Evolutionary conservation across 2,797 vertebrate genomes (phyloP).

Genomic region (Alauda arvensis): DNA sequence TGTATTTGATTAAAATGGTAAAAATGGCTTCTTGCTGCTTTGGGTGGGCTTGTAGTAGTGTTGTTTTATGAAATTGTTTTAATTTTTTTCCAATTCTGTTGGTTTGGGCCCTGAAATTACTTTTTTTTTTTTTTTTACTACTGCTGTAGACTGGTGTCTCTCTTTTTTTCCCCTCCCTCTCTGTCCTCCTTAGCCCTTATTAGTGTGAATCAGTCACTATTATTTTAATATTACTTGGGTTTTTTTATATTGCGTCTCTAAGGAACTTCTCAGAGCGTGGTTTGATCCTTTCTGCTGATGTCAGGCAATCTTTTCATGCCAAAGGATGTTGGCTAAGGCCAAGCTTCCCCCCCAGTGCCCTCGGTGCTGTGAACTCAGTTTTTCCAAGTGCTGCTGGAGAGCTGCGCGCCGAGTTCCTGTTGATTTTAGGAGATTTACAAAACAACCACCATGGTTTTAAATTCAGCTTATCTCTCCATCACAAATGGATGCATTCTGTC

Average conservation of each 20-base stretch:
- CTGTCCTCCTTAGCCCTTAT: not conserved
- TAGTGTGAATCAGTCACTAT: not conserved
- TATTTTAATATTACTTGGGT: not conserved
- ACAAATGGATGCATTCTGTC: not conserved
- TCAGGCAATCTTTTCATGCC: not conserved
- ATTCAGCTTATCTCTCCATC: not conserved
- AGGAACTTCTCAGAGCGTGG: not conserved
- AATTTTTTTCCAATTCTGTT: not conserved
- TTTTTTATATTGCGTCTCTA: not conserved
- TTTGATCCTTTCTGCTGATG: constrained; percentile 8
- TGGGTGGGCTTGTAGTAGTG: not conserved
- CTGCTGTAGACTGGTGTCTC: not conserved
- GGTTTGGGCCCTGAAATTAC: not conserved
- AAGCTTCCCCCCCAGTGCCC: not conserved
- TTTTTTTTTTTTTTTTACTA: not conserved
- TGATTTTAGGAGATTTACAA: not conserved
- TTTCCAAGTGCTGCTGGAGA: not conserved
- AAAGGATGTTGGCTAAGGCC: not conserved
- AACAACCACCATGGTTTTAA: not conserved
- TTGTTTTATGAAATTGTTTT: not conserved
- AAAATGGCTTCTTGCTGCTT: not conserved
- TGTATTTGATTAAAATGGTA: constrained; percentile 28
- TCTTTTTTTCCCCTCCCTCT: rapidly evolving
- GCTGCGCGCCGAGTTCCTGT: not conserved
- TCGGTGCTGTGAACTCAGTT: not conserved